Evolutionary conservation across 2,113 vertebrate genomes (phyloP).

Genomic region (Lycaon pictus): DNA sequence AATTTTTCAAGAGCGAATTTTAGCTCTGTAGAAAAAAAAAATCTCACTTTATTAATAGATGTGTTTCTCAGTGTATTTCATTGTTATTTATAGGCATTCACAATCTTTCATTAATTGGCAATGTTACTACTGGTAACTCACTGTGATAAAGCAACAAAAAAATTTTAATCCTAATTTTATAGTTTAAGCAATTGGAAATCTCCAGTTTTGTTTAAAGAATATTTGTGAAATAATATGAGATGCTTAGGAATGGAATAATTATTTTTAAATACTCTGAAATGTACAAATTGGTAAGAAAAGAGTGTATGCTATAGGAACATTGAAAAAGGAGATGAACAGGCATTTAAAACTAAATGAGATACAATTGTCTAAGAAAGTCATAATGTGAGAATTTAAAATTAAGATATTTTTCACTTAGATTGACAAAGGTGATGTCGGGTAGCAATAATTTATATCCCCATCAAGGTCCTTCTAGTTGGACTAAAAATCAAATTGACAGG

Average conservation of each 20-base stretch:
- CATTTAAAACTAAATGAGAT: neutral
- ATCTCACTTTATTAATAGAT: neutral
- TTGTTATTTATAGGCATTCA: neutral
- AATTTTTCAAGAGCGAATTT: slow-evolving; percentile 36
- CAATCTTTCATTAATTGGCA: neutral
- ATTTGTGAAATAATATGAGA: neutral
- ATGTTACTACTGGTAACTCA: neutral
- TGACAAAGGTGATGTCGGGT: neutral
- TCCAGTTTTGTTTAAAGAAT: neutral
- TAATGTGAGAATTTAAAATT: slow-evolving; percentile 26
- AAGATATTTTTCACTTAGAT: neutral
- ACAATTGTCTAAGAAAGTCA: neutral
- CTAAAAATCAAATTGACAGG: neutral
- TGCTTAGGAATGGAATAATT: neutral
- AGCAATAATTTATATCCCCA: neutral
- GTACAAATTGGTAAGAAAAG: neutral
- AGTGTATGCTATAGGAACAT: neutral
- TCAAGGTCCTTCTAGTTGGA: neutral
- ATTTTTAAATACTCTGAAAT: slow-evolving; percentile 30
- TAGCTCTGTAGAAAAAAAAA: neutral
- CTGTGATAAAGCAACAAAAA: slow-evolving; percentile 14
- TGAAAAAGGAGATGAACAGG: neutral
- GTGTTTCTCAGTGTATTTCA: neutral
- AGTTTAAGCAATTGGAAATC: neutral
- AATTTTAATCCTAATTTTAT: neutral